Conservation (phyloP, 2,113 vertebrate species). For the Sorex fumeus region DNA sequence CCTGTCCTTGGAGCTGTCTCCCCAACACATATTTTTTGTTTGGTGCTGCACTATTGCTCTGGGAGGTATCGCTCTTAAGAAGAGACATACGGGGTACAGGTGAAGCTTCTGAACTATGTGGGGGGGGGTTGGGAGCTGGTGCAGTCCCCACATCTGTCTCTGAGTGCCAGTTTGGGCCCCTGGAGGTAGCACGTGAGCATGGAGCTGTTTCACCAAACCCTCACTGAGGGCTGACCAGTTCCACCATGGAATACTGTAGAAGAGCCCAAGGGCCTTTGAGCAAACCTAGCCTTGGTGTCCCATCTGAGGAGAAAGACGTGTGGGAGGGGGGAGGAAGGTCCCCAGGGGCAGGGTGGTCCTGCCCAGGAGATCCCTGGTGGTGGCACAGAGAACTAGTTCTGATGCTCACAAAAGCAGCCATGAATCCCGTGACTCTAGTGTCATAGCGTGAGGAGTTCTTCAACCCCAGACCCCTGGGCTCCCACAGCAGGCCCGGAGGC, state of each 20-base stretch:
- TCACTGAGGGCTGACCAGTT: too few species aligned
- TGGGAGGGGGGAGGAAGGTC: too few species aligned
- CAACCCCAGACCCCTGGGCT: neutral
- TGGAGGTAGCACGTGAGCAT: neutral
- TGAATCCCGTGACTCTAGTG: too few species aligned
- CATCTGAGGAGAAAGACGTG: neutral
- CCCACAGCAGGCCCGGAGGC: neutral
- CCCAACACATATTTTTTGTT: too few species aligned
- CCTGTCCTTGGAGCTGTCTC: too few species aligned
- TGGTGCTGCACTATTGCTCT: too few species aligned
- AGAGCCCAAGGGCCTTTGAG: neutral
- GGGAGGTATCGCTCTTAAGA: neutral
- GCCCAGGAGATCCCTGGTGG: neutral
- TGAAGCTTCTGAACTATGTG: neutral
- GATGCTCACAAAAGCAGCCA: neutral
- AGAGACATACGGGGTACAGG: neutral
- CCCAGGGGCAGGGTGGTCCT: neutral
- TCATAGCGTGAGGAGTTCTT: neutral
- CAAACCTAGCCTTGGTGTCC: neutral
- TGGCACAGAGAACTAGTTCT: conserved; percentile 10
- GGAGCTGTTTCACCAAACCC: neutral
- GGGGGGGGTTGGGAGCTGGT: neutral
- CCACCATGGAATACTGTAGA: neutral
- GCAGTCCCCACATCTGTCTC: neutral
- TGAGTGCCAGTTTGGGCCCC: neutral